Base-by-base conservation (phyloP, 2,888 invertebrate genomes). In the Trissonchulus sp. region DNA sequence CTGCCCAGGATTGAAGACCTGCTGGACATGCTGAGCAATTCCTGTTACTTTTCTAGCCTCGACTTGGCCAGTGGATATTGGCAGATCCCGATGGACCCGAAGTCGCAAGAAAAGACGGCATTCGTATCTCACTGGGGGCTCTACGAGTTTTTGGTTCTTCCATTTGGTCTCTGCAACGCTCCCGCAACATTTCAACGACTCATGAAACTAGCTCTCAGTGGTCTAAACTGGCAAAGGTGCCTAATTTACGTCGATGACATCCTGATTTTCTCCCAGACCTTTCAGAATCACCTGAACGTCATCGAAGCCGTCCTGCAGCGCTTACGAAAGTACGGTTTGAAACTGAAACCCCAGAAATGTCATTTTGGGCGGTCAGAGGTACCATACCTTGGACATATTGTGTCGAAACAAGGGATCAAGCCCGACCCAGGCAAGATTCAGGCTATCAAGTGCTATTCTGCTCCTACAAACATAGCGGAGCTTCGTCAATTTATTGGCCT, bases 21-120 rank as follows among this genome's bases (percentile, higher is more conserved):
- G n/a, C n/a, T n/a, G 74, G 35, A 76, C 8, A 36, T 30, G 15
- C 62, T 71, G 3, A 60, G 28, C 15, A 3, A 71, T 28, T 33
- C 35, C 63, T 33, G 33, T 18, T 71, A 31, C 33, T 33, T 71
- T n/a, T 15, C 63, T 36, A 33, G 28, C 28, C 76, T 77, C 2
- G 74, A 76, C 30, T 62, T 65, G 74, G 15, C n/a, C 28, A 48
- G 37, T 8, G 76, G 76, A n/a, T 76, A 76, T 68, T 77, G 76
- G 71, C 71, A 71, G n/a, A 31, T 71, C 8, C n/a, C n/a, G n/a
- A n/a, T n/a, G n/a, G n/a, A n/a, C n/a, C n/a, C n/a, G n/a, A n/a
- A n/a, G n/a, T n/a, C 31, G n/a, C n/a, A 8, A 31, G 8, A 2
- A 71, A 31, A 2, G 3, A 8, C 2, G n/a, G 8, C 28, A 30